These are phyloP conservation scores for Formicarius rufipectus DNA, from an alignment of 2,113 vertebrate genomes.

Conservation along the genomic window DNA sequence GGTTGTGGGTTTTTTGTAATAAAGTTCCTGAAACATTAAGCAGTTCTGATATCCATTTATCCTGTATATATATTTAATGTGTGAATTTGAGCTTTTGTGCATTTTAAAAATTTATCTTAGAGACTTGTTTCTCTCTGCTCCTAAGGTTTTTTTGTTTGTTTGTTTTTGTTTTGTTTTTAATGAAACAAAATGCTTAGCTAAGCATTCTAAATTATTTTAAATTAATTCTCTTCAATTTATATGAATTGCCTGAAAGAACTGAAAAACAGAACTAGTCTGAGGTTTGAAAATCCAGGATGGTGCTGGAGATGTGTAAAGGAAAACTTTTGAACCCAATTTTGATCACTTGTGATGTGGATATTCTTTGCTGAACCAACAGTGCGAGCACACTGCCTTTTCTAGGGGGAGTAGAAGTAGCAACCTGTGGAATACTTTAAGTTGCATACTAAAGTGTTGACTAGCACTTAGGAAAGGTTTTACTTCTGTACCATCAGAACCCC, in stretches of 20 bases:
- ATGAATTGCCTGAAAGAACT: neutral
- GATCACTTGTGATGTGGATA: neutral
- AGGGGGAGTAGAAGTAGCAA: neutral
- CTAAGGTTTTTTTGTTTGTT: no score
- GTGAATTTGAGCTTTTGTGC: accelerated
- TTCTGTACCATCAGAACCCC: neutral
- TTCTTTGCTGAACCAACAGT: neutral
- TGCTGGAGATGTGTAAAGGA: neutral
- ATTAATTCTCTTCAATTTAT: neutral
- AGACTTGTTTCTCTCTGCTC: neutral
- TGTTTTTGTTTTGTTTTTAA: no score
- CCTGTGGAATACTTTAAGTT: neutral
- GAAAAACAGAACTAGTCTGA: neutral
- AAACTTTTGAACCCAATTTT: neutral
- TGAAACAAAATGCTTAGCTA: neutral
- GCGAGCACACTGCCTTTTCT: neutral
- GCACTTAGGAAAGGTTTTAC: neutral
- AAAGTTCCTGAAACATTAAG: neutral
- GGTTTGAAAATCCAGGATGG: neutral
- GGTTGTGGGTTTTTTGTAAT: neutral
- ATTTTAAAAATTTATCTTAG: neutral
- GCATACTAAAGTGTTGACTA: neutral
- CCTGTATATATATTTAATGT: neutral
- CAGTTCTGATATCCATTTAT: neutral
- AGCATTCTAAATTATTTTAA: neutral